Conservation (phyloP, 2,797 vertebrate species). For the Anguilla obscura region DNA sequence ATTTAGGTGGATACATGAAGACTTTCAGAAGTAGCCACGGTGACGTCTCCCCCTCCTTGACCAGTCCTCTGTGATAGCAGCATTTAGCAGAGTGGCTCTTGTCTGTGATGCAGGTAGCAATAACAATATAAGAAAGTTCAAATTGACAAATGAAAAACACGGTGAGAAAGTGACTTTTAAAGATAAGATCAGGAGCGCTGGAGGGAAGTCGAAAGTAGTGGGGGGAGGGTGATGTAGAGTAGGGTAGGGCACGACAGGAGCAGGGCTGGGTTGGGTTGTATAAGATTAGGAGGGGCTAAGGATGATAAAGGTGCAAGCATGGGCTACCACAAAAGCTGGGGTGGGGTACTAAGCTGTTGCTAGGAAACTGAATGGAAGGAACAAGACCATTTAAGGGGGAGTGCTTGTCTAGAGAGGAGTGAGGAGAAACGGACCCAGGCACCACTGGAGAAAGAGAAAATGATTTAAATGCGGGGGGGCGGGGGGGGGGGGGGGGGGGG, state of each 20-base stretch:
- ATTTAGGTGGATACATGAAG: neutral
- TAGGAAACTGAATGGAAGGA: neutral
- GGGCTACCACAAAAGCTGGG: neutral
- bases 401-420: neutral
- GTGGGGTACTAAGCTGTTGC: neutral
- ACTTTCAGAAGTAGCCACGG: neutral
- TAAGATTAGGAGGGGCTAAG: neutral
- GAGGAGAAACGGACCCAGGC: neutral
- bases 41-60: neutral
- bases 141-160: neutral
- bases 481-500: neutral
- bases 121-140: neutral
- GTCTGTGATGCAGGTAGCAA: neutral
- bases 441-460: neutral
- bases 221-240: neutral
- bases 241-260: neutral
- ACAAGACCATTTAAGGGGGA: neutral
- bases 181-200: neutral
- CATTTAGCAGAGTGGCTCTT: neutral
- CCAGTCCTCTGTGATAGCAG: neutral
- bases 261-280: neutral
- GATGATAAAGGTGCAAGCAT: neutral
- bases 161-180: neutral
- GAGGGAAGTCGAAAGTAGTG: neutral
- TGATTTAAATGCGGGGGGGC: constrained; percentile 3